Percentiles rank a stretch among this genome's conserved stretches.
Evolutionary conservation across 2,888 invertebrate genomes (phyloP).

Genomic region (Polydrusus pterygomalis): DNA sequence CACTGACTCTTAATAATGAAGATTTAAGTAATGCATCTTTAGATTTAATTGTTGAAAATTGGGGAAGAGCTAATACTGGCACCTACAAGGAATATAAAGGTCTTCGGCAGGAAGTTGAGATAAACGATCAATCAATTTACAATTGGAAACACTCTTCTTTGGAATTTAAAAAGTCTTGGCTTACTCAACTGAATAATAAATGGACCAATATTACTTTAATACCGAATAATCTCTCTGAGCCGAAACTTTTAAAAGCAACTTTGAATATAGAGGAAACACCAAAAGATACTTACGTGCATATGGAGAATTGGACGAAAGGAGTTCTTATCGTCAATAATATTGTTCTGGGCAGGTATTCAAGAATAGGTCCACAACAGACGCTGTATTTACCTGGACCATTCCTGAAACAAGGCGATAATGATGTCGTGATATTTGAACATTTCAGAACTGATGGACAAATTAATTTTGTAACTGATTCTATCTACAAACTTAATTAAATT

Average conservation of each 20-base stretch:
- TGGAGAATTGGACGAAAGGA: constrained; percentile 89
- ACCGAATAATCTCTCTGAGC: constrained; percentile 72
- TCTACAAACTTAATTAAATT: constrained; percentile 33
- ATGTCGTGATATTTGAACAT: constrained; percentile 69
- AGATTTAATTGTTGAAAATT: constrained; percentile 80
- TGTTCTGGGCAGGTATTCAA: constrained; percentile 88
- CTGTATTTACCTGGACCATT: constrained; percentile 88
- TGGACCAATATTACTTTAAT: constrained; percentile 61
- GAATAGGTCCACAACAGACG: constrained; percentile 87
- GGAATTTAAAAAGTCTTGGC: constrained; percentile 72
- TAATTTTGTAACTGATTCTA: constrained; percentile 58
- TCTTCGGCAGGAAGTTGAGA: constrained; percentile 60
- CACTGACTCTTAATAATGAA: constrained; percentile 61
- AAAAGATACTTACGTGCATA: constrained; percentile 85
- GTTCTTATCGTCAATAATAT: constrained; percentile 88
- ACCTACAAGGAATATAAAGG: constrained; percentile 66
- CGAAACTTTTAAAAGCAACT: constrained; percentile 75
- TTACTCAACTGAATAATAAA: constrained; percentile 62
- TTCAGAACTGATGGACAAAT: constrained; percentile 61
- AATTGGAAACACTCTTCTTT: constrained; percentile 72
- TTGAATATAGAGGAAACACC: constrained; percentile 73
- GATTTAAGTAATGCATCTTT: constrained; percentile 63
- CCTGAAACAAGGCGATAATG: constrained; percentile 74
- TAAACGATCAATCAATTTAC: constrained; percentile 68
- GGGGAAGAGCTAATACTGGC: constrained; percentile 78